Percentiles rank a stretch among this genome's conserved stretches.
phyloP scores from a whole-genome alignment of 1,140 invertebrate genomes.

The Oreohelix idahoensis region DNA sequence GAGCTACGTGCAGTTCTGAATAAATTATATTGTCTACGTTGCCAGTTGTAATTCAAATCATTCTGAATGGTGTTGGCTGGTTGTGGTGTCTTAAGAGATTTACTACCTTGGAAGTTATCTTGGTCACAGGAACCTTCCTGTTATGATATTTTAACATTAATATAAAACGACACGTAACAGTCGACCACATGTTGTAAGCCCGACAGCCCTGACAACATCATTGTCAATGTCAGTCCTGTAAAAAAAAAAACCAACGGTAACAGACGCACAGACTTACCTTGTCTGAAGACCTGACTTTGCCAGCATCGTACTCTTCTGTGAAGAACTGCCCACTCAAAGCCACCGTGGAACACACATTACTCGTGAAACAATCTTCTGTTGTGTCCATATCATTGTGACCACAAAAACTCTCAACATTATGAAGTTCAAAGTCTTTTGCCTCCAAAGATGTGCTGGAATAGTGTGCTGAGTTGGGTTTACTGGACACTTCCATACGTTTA shows the following conservation, averaged over 20 bases:
- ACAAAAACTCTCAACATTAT: neutral
- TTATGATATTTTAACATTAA: too few relatives aligned
- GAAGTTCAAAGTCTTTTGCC: neutral
- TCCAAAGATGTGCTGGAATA: neutral
- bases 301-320: neutral
- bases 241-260: neutral
- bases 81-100: too few relatives aligned
- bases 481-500: neutral
- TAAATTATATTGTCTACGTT: too few relatives aligned
- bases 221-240: neutral
- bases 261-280: neutral
- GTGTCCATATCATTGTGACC: neutral
- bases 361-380: neutral
- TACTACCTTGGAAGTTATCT: too few relatives aligned
- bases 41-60: too few relatives aligned
- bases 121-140: too few relatives aligned
- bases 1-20: too few relatives aligned
- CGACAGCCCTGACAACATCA: too few relatives aligned
- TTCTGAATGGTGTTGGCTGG: too few relatives aligned
- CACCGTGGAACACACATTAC: neutral
- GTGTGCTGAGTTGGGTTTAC: neutral
- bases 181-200: too few relatives aligned
- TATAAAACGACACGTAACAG: too few relatives aligned
- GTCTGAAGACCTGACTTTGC: neutral
- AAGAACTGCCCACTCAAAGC: neutral